Base-by-base conservation (phyloP, 2,888 invertebrate genomes). In the Anthophora plumipes region DNA sequence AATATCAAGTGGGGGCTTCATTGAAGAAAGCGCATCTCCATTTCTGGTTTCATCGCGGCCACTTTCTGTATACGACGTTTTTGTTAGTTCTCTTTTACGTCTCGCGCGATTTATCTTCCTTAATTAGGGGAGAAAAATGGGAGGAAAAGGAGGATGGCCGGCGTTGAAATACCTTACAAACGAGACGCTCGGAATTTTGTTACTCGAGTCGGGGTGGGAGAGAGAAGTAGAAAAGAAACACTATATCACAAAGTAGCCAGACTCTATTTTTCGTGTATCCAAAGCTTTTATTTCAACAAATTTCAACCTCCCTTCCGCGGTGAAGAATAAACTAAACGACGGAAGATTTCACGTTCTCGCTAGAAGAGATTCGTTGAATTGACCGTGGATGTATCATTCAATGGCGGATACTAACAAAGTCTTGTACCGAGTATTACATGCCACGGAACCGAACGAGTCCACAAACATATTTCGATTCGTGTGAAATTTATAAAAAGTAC, bases 381-480 rank as follows among this genome's bases (percentile, higher is more conserved):
- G 46, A 20, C 55, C 37, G 17, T 14, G 43, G 68, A 69, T 69
- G 68, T 59, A 69, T 69, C 68, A 69, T 69, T 69, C 57, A 69
- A 59, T 57, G 46, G 68, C 46, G 57, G 46, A 4, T 14, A 37
- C 48, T 46, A 57, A 59, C 68, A 57, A 69, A 57, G 57, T 69
- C 68, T 41, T 48, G 68, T 69, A 69, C 68, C 43, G n/a, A 69
- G n/a, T 17, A 4, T 37, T 59, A 69, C 68, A 57, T 69, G 68
- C 57, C 5, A n/a, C 8, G 68, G 48, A 69, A 31, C 43, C 31
- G n/a, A 63, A 63, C 8, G 11, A 20, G 20, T 9, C 17, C 43
- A 37, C 14, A 25, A 43, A 17, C 25, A 31, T 3, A 1, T 11
- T 31, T 61, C 41, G 14, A 54, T 43, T 11, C 43, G 11, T 14